Conservation (phyloP, 23 tunicate genomes). For the Styela clava region DNA sequence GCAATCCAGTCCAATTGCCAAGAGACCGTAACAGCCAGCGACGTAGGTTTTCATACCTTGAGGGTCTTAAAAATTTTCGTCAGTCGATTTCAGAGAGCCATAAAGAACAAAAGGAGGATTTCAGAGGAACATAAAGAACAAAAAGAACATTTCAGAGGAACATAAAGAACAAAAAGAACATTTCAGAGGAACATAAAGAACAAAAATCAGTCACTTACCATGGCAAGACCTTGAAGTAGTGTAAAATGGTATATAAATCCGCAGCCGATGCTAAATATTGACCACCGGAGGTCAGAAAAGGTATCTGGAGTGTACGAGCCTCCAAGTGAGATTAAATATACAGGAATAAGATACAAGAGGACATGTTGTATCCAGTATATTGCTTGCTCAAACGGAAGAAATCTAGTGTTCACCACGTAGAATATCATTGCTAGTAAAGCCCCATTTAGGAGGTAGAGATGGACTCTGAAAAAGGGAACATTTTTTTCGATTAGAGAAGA, state of each 20-base stretch:
- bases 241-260: conserved; percentile 80
- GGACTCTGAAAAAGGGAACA: conserved; percentile 84
- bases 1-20: no score
- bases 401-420: conserved; percentile 78
- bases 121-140: no score
- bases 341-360: conserved; percentile 59
- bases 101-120: no score
- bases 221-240: conserved; percentile 54
- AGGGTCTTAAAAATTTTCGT: no score
- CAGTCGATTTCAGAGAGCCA: no score
- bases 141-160: no score
- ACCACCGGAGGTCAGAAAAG: conserved; percentile 54
- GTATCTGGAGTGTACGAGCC: conserved; percentile 63
- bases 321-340: conserved; percentile 57
- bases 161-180: no score
- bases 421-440: conserved; percentile 67
- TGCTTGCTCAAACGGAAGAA: conserved; percentile 48
- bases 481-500: no score
- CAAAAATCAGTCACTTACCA: conserved; percentile 50
- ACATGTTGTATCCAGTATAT: conserved; percentile 90
- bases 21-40: no score
- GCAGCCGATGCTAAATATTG: conserved; percentile 53
- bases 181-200: no score
- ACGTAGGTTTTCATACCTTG: no score
- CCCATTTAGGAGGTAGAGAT: conserved; percentile 67